Evolutionary conservation across 1,140 invertebrate species (phyloP).

Genomic region (Polyergus mexicanus): DNA sequence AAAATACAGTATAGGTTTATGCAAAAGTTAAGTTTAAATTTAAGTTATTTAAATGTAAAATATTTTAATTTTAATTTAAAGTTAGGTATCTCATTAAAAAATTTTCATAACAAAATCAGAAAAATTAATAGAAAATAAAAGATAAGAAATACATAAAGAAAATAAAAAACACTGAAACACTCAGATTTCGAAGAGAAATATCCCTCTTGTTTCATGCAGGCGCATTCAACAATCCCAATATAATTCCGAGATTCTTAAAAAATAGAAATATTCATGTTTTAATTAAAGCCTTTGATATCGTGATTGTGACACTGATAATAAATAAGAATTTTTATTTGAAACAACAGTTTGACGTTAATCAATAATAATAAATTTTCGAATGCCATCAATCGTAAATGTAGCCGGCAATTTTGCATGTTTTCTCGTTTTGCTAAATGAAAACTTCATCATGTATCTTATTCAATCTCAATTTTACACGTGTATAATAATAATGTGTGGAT

Average conservation of each 20-base stretch:
- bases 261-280: not conserved
- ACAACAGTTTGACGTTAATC: not conserved
- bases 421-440: not conserved
- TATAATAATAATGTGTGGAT: too few relatives aligned
- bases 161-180: too few relatives aligned
- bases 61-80: too few relatives aligned
- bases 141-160: too few relatives aligned
- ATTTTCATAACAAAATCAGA: too few relatives aligned
- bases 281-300: not conserved
- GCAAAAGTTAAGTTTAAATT: too few relatives aligned
- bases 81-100: too few relatives aligned
- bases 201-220: not conserved
- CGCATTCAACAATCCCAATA: not conserved
- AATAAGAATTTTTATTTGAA: conserved; percentile 2
- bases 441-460: not conserved
- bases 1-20: too few relatives aligned
- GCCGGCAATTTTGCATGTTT: not conserved
- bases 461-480: not conserved
- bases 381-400: not conserved
- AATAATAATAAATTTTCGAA: conserved; percentile 14
- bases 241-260: not conserved
- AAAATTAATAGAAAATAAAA: too few relatives aligned
- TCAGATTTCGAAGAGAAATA: not conserved
- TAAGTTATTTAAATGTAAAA: too few relatives aligned
- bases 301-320: conserved; percentile 3